These are phyloP conservation scores for Microcaecilia unicolor DNA, from an alignment of 2,797 vertebrate species.

Conservation along the genomic window DNA sequence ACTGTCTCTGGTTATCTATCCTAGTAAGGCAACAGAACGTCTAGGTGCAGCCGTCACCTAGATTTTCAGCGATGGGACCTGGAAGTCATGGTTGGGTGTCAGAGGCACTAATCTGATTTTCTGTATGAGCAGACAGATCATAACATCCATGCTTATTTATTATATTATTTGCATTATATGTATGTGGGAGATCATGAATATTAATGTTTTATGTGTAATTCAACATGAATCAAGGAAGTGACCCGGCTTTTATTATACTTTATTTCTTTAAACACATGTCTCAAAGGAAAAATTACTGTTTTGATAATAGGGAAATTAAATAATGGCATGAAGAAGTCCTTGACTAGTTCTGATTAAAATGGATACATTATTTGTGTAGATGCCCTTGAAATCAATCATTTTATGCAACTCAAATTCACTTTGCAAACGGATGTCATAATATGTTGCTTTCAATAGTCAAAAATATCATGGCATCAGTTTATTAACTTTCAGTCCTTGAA, in stretches of 20 bases:
- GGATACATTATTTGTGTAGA: constrained; percentile 38
- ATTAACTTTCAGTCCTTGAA: constrained; percentile 22
- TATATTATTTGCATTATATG: constrained; percentile 17
- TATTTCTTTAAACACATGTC: constrained; percentile 35
- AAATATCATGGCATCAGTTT: constrained; percentile 13
- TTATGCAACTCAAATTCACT: constrained; percentile 36
- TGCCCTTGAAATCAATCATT: constrained; percentile 43
- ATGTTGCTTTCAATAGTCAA: constrained; percentile 22
- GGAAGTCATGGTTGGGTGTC: constrained; percentile 1
- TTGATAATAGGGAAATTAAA: constrained; percentile 41
- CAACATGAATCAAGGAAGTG: constrained; percentile 19
- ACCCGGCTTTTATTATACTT: constrained; percentile 41
- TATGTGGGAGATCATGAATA: constrained; percentile 6
- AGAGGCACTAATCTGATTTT: neutral
- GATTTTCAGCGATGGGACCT: too few species aligned
- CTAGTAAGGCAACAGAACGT: too few species aligned
- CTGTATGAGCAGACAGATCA: neutral
- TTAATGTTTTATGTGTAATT: constrained; percentile 31
- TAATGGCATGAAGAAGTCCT: constrained; percentile 43
- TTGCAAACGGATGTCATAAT: constrained; percentile 28
- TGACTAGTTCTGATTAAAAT: constrained; percentile 36
- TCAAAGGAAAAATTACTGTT: constrained; percentile 34
- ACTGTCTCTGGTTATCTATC: too few species aligned
- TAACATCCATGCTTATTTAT: neutral
- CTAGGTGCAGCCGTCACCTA: too few species aligned